A percentile compares a stretch with the other conserved stretches of the same genome.
These are phyloP conservation scores for Drosophila prosaltans DNA, from an alignment of 1,140 invertebrate genomes.

Conservation along the genomic window DNA sequence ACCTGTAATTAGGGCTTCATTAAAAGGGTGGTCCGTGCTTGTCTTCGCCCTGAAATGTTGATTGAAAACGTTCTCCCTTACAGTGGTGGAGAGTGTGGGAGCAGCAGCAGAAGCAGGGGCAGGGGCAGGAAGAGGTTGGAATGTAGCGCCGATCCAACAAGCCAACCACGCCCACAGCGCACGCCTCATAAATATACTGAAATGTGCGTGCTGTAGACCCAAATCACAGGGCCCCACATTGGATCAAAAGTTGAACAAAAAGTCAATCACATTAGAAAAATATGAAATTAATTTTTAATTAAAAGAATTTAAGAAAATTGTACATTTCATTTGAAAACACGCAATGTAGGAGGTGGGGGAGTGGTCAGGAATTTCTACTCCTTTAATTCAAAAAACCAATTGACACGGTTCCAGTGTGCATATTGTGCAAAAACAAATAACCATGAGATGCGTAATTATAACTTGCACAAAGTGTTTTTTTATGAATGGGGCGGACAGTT, in stretches of 20 bases:
- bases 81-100: not conserved
- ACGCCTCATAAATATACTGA: conserved; percentile 79
- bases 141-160: conserved; percentile 79
- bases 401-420: not conserved
- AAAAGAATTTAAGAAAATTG: conserved; percentile 1
- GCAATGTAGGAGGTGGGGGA: too few species aligned
- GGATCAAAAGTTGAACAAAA: conserved; percentile 12
- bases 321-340: conserved; percentile 11
- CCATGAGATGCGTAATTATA: conserved; percentile 66
- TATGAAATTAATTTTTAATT: not conserved
- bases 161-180: conserved; percentile 72
- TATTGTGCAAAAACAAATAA: conserved; percentile 66
- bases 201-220: conserved; percentile 58
- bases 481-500: conserved; percentile 71
- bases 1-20: conserved; percentile 80
- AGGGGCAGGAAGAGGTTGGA: conserved; percentile 18
- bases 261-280: not conserved
- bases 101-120: too few species aligned
- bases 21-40: conserved; percentile 79
- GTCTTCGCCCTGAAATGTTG: conserved; percentile 78
- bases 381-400: not conserved
- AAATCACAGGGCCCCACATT: conserved; percentile 48
- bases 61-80: conserved; percentile 64
- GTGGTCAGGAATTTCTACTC: too few species aligned
- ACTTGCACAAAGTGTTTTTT: conserved; percentile 68